Evolutionary conservation across 2,113 vertebrate genomes (phyloP), one percentile per base, ranked within the genome.

Genomic region (Hemicordylus capensis): DNA sequence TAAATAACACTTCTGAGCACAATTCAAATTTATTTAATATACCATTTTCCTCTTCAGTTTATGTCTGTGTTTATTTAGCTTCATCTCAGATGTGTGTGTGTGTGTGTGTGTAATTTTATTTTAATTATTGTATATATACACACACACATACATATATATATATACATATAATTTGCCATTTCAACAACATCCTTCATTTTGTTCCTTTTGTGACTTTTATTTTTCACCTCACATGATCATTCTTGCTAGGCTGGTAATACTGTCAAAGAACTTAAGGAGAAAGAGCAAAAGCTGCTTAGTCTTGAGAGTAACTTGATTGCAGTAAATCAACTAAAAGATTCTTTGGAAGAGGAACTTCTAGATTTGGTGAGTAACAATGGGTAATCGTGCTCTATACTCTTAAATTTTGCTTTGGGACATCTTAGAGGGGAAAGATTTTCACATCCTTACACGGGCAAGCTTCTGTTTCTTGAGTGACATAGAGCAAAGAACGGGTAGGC

Each of bases 261-360:
- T 93, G 94, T 94, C 92, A 96, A 91, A 90, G 95, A 97, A 85
- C 94, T 99, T 91, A 96, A 98, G 92, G 94, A 85, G 73, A 96
- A 95, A 94, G 96, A 97, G 93, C 96, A 97, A 92, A 96, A 96
- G 90, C 93, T 98, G 70, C 88, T 95, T 85, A 93, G 95, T 58
- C 96, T 98, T 91, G 97, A 98, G 93, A 91, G 97, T 95, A 97
- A 87, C 90, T 92, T 98, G 94, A 92, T 93, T 90, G 93, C 94
- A 89, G 93, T 96, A 91, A 96, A 97, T 90, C 96, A 96, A 94
- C 95, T 97, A 86, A 98, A 97, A 90, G 95, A 96, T 85, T 89
- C 94, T 92, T 93, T 98, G 95, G 97, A 98, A 90, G 95, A 97
- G 89, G 97, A 99, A 76, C 97, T 98, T 85, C 95, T 93, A 91